These are phyloP conservation scores for Ochropleura leucogaster DNA, from an alignment of 2,888 invertebrate genomes.

Conservation along the genomic window DNA sequence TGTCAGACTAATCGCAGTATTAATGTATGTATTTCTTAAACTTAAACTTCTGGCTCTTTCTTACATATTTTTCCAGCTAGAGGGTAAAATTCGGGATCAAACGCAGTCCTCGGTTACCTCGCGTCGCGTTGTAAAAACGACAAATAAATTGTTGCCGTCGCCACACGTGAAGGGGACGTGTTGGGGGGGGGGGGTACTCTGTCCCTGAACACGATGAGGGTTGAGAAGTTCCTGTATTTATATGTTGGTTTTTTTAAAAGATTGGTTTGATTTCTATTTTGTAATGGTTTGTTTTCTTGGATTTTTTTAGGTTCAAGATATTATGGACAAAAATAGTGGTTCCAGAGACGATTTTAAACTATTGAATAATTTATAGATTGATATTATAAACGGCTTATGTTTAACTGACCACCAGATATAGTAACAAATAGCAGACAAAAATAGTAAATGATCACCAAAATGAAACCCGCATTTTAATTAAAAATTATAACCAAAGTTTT, in stretches of 20 bases:
- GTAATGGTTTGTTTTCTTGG: background rate
- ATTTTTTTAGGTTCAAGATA: background rate
- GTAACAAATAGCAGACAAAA: too few relatives aligned
- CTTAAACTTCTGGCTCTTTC: slow-evolving; percentile 34
- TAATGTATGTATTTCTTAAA: background rate
- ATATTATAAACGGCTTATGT: too few relatives aligned
- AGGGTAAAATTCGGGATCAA: slow-evolving; percentile 62
- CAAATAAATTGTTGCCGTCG: slow-evolving; percentile 58
- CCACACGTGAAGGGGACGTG: slow-evolving; percentile 23
- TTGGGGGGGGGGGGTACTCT: slow-evolving; percentile 13
- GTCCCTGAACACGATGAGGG: slow-evolving; percentile 19
- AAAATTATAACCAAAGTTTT: too few relatives aligned
- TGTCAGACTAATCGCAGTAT: too few relatives aligned
- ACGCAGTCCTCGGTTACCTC: slow-evolving; percentile 36
- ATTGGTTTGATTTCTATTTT: background rate
- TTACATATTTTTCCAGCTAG: slow-evolving; percentile 27
- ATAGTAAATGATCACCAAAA: too few relatives aligned
- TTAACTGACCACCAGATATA: too few relatives aligned
- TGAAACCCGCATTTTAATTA: too few relatives aligned
- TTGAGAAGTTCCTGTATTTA: slow-evolving; percentile 3
- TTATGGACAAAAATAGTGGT: background rate
- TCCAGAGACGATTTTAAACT: background rate
- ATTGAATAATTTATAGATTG: background rate
- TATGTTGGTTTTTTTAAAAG: slow-evolving; percentile 10
- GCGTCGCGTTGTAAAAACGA: slow-evolving; percentile 56